These are phyloP conservation scores for Butorides virescens DNA, from an alignment of 2,113 vertebrate species.

Conservation along the genomic window DNA sequence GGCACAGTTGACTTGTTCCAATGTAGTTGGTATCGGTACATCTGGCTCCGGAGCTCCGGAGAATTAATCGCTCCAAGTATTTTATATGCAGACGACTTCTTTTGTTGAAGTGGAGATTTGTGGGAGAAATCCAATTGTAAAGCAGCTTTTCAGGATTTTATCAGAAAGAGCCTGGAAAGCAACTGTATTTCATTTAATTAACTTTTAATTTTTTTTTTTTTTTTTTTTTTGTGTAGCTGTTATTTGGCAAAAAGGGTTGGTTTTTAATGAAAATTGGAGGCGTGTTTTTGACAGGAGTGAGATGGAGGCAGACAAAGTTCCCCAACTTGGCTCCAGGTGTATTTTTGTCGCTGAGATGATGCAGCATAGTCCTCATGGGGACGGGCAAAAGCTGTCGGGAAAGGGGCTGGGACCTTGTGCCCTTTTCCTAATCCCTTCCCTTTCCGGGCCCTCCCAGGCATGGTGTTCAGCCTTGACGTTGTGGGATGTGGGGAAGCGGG, in stretches of 20 bases:
- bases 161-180: neutral
- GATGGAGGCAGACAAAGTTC: neutral
- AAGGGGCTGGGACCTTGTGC: rapidly evolving
- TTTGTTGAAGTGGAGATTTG: neutral
- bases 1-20: neutral
- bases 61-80: neutral
- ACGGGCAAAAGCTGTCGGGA: neutral
- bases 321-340: neutral
- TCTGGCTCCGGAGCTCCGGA: neutral
- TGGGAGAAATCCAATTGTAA: neutral
- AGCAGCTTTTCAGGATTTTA: neutral
- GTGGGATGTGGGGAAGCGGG: neutral
- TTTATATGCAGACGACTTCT: neutral
- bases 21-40: neutral
- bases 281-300: neutral
- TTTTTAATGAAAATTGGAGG: neutral
- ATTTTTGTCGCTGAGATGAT: neutral
- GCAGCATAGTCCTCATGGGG: rapidly evolving
- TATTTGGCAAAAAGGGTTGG: neutral
- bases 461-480: neutral
- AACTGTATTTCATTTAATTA: neutral
- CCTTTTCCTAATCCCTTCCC: too few species aligned
- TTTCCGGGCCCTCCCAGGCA: rapidly evolving
- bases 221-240: neutral
- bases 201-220: neutral